Evolutionary conservation across 2,888 invertebrate species (phyloP).

Genomic region (Omphaloscelis lunosa): DNA sequence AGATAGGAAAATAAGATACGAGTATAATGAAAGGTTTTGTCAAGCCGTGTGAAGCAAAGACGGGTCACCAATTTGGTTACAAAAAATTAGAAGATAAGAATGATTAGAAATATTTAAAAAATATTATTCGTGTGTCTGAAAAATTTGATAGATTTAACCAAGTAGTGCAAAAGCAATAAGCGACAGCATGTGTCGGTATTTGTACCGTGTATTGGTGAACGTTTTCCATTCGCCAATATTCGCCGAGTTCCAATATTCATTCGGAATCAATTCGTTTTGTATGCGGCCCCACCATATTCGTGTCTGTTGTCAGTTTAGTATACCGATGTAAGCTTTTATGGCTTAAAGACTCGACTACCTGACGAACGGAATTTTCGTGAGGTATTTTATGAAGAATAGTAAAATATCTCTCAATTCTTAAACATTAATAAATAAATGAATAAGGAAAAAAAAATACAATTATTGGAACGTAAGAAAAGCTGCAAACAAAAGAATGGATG

Average conservation of each 20-base stretch:
- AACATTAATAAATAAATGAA: not conserved
- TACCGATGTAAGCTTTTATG: slow-evolving; percentile 30
- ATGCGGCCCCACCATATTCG: slow-evolving; percentile 42
- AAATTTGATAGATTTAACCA: not conserved
- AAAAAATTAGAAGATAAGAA: not conserved
- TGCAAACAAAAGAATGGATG: not conserved
- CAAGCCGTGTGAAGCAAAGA: not conserved
- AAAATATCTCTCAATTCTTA: not conserved
- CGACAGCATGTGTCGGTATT: slow-evolving; percentile 1
- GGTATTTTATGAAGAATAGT: not conserved
- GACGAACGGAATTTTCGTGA: not conserved
- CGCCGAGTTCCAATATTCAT: slow-evolving; percentile 40
- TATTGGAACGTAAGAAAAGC: not conserved
- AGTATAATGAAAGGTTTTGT: no score
- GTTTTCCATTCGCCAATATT: slow-evolving; percentile 35
- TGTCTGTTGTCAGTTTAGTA: slow-evolving; percentile 42
- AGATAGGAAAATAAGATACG: no score
- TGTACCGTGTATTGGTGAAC: slow-evolving; percentile 16
- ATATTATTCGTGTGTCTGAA: not conserved
- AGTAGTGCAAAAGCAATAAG: slow-evolving; percentile 31
- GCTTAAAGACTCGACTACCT: slow-evolving; percentile 18
- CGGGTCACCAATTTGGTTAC: not conserved
- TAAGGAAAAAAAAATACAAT: no score
- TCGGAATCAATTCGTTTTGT: slow-evolving; percentile 51
- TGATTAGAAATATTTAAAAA: no score